Conservation (phyloP, 37 sponge, comb jelly and placozoan species). For the Tethya wilhelma region DNA sequence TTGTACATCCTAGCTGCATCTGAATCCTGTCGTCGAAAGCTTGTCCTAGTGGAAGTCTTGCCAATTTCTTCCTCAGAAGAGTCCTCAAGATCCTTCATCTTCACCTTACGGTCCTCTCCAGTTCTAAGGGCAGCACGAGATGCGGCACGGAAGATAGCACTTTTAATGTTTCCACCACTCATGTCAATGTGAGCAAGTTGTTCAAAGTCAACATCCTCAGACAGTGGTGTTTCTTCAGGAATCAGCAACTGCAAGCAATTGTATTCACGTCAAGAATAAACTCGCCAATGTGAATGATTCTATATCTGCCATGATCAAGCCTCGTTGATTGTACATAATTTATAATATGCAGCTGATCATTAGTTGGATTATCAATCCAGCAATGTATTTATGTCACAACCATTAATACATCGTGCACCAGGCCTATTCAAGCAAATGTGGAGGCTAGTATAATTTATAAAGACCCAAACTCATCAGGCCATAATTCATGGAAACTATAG, state of each 20-base stretch:
- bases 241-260: slow-evolving; percentile 81
- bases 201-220: slow-evolving; percentile 72
- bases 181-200: slow-evolving; percentile 62
- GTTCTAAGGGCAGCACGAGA: slow-evolving; percentile 74
- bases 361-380: too few relatives aligned
- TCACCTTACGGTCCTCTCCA: slow-evolving; percentile 40
- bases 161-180: slow-evolving; percentile 82
- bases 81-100: slow-evolving; percentile 62
- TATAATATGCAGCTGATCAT: too few relatives aligned
- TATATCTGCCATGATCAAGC: too few relatives aligned
- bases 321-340: too few relatives aligned
- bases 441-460: too few relatives aligned
- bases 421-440: too few relatives aligned
- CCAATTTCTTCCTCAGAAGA: slow-evolving; percentile 71
- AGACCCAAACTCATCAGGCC: too few relatives aligned
- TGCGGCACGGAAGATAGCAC: slow-evolving; percentile 76
- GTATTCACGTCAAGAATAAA: too few relatives aligned
- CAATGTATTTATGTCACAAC: too few relatives aligned
- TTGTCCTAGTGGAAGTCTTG: slow-evolving; percentile 58
- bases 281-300: too few relatives aligned
- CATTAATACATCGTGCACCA: too few relatives aligned
- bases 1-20: slow-evolving; percentile 42
- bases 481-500: too few relatives aligned
- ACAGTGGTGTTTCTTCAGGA: slow-evolving; percentile 74
- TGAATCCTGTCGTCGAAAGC: slow-evolving; percentile 74